A percentile compares a stretch with the other conserved stretches of the same genome.
These are phyloP conservation scores for Tolmerus cingulatus DNA, from an alignment of 2,888 invertebrate genomes.

Conservation along the genomic window DNA sequence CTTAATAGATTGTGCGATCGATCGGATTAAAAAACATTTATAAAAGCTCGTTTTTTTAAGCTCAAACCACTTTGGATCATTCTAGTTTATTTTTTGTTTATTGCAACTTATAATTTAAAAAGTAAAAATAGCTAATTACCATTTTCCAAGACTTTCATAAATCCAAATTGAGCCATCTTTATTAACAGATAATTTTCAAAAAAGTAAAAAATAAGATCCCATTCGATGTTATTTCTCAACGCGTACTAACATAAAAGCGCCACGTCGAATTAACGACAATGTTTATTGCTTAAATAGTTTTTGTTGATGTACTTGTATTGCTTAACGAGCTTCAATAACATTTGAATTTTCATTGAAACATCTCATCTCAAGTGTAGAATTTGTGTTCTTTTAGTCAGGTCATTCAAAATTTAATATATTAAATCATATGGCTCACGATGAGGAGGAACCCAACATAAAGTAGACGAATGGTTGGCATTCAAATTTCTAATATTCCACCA, in stretches of 20 bases:
- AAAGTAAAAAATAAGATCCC: background rate
- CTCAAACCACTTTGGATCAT: no score
- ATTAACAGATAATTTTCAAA: background rate
- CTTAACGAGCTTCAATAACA: background rate
- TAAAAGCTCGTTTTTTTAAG: no score
- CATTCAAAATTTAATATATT: background rate
- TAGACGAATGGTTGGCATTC: background rate
- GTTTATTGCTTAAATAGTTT: background rate
- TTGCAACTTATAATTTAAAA: no score
- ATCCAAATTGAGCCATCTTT: background rate
- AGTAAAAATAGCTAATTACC: no score
- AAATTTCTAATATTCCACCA: background rate
- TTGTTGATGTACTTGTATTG: background rate
- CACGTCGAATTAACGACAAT: background rate
- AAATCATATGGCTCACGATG: background rate
- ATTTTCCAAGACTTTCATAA: background rate
- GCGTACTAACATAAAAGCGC: background rate
- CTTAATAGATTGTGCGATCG: background rate
- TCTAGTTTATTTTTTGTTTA: no score
- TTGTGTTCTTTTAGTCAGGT: background rate
- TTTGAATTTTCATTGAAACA: background rate
- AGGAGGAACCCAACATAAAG: background rate
- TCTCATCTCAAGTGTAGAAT: background rate
- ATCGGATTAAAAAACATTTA: no score
- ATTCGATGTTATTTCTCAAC: background rate